Evolutionary conservation across 2,797 vertebrate genomes (phyloP).

Genomic region (Ptychobarbus kaznakovi): DNA sequence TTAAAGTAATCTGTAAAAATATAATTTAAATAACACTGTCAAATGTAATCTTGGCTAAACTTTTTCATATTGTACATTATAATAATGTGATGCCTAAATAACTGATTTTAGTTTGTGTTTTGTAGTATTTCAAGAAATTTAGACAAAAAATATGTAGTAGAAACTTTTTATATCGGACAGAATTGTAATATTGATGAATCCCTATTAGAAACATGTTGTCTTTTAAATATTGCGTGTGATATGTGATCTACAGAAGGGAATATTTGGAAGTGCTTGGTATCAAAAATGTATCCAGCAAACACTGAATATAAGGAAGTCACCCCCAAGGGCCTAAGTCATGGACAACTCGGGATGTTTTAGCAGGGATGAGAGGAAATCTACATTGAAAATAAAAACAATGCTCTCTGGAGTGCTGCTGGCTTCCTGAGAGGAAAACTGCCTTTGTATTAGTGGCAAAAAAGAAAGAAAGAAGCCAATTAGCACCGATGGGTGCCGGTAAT

Average conservation of each 20-base stretch:
- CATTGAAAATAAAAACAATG: constrained; percentile 47
- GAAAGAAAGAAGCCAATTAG: constrained; percentile 56
- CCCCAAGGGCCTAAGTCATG: neutral
- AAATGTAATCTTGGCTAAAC: neutral
- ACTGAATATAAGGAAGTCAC: constrained; percentile 3
- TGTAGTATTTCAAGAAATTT: neutral
- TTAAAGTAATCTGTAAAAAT: neutral
- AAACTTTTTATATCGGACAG: neutral
- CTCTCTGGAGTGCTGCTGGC: constrained; percentile 35
- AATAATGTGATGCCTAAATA: neutral
- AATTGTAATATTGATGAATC: neutral
- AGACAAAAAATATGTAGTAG: neutral
- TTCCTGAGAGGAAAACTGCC: constrained; percentile 49
- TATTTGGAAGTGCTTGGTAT: neutral
- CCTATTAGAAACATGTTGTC: neutral
- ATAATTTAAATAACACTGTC: neutral
- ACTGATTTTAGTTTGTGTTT: neutral
- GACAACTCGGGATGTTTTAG: constrained; percentile 27
- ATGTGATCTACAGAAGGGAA: too few species aligned
- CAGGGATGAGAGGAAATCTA: constrained; percentile 38
- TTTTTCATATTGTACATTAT: neutral
- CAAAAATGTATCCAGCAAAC: neutral
- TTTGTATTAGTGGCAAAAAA: constrained; percentile 51
- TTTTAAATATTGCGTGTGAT: neutral
- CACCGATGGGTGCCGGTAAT: constrained; percentile 56